Conservation (phyloP, 2,113 vertebrate species). For the Chiloscyllium plagiosum region DNA sequence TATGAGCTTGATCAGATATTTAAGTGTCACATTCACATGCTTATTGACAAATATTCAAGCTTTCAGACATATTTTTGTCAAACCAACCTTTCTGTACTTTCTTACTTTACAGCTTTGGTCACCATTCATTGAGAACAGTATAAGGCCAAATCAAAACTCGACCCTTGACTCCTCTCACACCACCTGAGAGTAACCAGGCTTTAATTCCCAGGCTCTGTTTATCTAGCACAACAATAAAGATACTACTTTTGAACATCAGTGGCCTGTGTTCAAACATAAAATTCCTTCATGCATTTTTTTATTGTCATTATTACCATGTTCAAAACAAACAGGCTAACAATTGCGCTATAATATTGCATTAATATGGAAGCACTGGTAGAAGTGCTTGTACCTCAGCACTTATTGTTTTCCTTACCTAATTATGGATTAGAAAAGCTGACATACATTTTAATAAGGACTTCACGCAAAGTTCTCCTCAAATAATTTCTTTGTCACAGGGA, state of each 20-base stretch:
- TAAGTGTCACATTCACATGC: neutral
- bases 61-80: neutral
- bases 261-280: neutral
- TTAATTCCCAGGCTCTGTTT: neutral
- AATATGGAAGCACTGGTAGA: neutral
- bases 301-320: neutral
- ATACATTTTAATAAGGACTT: neutral
- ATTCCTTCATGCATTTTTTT: neutral
- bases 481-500: neutral
- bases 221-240: neutral
- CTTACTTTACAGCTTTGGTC: neutral
- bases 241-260: neutral
- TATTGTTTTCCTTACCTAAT: neutral
- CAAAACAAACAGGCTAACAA: neutral
- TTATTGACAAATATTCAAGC: neutral
- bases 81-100: neutral
- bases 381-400: neutral
- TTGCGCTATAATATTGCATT: neutral
- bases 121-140: neutral
- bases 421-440: neutral
- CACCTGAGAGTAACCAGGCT: neutral
- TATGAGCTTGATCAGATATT: neutral
- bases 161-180: neutral
- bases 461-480: neutral
- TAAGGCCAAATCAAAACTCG: neutral